Conservation (phyloP, 2,888 invertebrate species). For the Anthrax anthrax region DNA sequence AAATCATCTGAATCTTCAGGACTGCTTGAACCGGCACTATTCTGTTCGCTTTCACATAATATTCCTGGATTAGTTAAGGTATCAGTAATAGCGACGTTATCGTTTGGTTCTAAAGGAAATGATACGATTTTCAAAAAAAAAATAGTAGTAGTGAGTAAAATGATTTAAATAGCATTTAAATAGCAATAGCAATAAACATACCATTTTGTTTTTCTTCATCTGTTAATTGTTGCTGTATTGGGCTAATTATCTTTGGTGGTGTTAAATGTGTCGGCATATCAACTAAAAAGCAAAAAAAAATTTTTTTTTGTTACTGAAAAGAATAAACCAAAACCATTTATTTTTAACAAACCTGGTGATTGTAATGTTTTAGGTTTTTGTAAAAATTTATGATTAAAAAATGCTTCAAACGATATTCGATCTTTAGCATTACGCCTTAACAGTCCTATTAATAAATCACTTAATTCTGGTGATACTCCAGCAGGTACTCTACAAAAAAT, state of each 20-base stretch:
- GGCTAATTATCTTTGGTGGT: constrained; percentile 35
- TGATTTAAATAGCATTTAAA: background rate
- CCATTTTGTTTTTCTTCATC: constrained; percentile 20
- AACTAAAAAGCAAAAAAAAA: no score
- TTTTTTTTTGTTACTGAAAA: no score
- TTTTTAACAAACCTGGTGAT: constrained; percentile 30
- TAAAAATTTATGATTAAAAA: constrained; percentile 88
- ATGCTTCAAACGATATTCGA: constrained; percentile 89
- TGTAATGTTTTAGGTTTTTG: constrained; percentile 46
- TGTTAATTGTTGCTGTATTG: constrained; percentile 33
- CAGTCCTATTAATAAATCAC: constrained; percentile 72
- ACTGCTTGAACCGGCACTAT: constrained; percentile 41
- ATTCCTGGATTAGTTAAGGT: constrained; percentile 42
- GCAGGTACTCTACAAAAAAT: constrained; percentile 64
- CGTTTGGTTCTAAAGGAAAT: constrained; percentile 33
- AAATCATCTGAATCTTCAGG: constrained; percentile 64
- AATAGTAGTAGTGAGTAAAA: background rate
- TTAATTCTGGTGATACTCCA: constrained; percentile 81
- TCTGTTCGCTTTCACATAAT: constrained; percentile 36
- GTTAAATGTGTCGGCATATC: constrained; percentile 29
- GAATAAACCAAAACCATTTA: background rate
- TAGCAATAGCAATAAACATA: constrained; percentile 8
- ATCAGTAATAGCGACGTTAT: constrained; percentile 40
- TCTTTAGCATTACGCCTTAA: constrained; percentile 87
- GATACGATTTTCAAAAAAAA: constrained; percentile 4